Conservation (phyloP, 1,140 invertebrate species). For the Drosophila truncata region DNA sequence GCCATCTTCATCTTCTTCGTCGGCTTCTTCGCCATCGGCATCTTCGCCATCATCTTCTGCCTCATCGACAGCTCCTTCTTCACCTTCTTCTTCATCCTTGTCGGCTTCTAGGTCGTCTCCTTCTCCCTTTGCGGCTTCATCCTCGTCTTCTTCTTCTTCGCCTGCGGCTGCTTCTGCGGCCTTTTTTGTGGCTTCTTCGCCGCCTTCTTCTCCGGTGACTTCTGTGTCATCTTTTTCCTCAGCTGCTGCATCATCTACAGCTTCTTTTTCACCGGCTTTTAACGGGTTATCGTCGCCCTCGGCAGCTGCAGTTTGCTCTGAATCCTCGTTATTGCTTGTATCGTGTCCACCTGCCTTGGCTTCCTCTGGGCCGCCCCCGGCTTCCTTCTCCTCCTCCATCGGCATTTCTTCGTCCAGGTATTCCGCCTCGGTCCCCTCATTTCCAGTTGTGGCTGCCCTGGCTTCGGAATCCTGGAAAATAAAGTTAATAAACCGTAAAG, state of each 20-base stretch:
- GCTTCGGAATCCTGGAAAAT: slow-evolving; percentile 35
- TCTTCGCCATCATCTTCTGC: slow-evolving; percentile 14
- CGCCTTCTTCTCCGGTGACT: not conserved
- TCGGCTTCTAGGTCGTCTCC: not conserved
- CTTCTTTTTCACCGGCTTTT: slow-evolving; percentile 1
- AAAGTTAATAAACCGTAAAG: slow-evolving; percentile 11
- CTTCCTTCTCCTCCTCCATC: slow-evolving; percentile 22
- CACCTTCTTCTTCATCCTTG: slow-evolving; percentile 22
- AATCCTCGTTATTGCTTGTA: not conserved
- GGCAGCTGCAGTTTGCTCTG: not conserved
- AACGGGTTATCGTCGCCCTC: not conserved
- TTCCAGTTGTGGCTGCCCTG: not conserved
- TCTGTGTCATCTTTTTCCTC: not conserved
- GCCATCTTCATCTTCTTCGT: slow-evolving; percentile 22
- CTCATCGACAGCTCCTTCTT: slow-evolving; percentile 23
- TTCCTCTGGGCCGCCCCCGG: not conserved
- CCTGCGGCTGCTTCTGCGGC: not conserved
- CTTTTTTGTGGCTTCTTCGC: not conserved
- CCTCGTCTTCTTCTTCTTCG: slow-evolving; percentile 20
- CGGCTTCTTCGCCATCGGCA: not conserved
- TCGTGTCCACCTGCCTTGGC: not conserved
- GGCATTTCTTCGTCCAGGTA: slow-evolving; percentile 62
- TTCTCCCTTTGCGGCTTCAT: not conserved
- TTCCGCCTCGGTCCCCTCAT: slow-evolving; percentile 50
- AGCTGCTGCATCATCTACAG: not conserved